Evolutionary conservation across 2,113 vertebrate species (phyloP).

Genomic region (Channa argus): DNA sequence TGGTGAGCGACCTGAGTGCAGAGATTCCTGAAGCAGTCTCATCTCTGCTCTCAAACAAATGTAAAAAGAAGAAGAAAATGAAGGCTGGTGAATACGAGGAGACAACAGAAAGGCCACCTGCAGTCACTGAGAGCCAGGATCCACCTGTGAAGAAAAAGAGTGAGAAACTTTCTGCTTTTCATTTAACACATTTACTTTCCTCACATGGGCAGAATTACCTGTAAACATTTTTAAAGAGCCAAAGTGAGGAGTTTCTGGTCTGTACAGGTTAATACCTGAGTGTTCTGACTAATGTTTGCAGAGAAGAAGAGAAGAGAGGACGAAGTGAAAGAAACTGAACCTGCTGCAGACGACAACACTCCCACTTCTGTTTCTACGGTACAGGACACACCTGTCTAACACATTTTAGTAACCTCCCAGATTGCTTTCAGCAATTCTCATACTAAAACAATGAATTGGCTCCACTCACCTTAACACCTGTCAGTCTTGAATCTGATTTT

Average conservation of each 20-base stretch:
- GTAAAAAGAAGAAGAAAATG: slow-evolving; percentile 24
- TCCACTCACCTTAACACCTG: no score
- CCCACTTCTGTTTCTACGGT: slow-evolving; percentile 14
- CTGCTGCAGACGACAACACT: slow-evolving; percentile 10
- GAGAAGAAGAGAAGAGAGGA: slow-evolving; percentile 53
- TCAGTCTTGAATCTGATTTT: no score
- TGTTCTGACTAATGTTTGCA: slow-evolving; percentile 23
- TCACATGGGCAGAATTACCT: no score
- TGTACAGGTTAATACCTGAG: not conserved
- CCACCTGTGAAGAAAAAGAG: slow-evolving; percentile 52
- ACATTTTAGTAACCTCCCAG: no score
- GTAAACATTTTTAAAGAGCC: no score
- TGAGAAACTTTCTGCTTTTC: slow-evolving; percentile 14
- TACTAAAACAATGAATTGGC: no score
- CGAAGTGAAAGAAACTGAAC: slow-evolving; percentile 10
- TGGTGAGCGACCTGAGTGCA: accelerated
- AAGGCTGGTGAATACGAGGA: not conserved
- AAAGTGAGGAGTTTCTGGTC: no score
- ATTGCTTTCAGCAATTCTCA: no score
- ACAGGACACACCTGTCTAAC: not conserved
- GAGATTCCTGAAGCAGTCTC: not conserved
- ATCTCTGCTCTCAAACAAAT: not conserved
- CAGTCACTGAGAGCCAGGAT: not conserved
- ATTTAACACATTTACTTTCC: no score
- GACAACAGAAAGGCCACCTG: not conserved